Conservation (phyloP, 92 coral and sea anemone genomes). For the Porites rus region DNA sequence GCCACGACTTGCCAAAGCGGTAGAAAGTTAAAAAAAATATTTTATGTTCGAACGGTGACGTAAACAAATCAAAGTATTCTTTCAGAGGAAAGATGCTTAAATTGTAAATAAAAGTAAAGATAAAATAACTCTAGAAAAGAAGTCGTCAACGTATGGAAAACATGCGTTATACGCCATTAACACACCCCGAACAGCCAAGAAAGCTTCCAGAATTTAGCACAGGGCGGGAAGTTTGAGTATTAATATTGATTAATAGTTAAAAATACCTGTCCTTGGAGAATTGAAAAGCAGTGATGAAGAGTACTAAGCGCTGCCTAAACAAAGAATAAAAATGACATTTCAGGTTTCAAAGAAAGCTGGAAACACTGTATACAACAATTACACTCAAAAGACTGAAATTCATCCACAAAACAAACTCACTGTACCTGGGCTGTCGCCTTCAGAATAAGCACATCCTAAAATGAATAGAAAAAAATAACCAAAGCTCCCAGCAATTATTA, state of each 20-base stretch:
- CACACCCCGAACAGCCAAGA: too few species aligned
- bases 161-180: too few species aligned
- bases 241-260: background rate
- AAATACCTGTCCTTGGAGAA: constrained; percentile 91
- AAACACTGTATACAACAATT: background rate
- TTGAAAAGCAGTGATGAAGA: constrained; percentile 91
- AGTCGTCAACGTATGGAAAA: too few species aligned
- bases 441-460: constrained; percentile 80
- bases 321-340: background rate
- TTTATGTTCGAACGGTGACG: too few species aligned
- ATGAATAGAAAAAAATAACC: background rate
- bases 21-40: too few species aligned
- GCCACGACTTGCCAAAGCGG: too few species aligned
- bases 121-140: too few species aligned
- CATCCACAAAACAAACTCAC: background rate
- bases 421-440: constrained; percentile 97
- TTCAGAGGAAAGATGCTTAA: too few species aligned
- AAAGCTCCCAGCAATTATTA: background rate
- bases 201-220: too few species aligned
- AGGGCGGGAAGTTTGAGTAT: too few species aligned
- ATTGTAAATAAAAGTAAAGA: too few species aligned
- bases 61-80: too few species aligned
- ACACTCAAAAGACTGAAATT: background rate
- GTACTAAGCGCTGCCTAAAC: constrained; percentile 90
- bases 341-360: background rate